A percentile compares a stretch with the other conserved stretches of the same genome.
Evolutionary conservation across 2,797 vertebrate genomes (phyloP).

Genomic region (Sebastes itinus): DNA sequence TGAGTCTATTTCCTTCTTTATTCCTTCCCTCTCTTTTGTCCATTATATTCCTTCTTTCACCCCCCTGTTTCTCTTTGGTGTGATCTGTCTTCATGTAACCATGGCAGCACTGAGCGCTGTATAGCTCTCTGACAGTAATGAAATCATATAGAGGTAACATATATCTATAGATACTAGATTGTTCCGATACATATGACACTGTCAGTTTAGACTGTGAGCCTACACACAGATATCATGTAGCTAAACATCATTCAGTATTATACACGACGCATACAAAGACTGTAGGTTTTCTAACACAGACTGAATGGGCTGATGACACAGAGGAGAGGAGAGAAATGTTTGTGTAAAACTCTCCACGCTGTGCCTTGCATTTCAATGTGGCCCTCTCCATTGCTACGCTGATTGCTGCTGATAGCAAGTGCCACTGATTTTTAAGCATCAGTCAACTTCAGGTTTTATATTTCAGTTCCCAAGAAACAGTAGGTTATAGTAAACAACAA

Average conservation of each 20-base stretch:
- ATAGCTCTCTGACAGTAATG: background rate
- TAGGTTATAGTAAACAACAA: background rate
- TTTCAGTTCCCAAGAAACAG: background rate
- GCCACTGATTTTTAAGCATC: background rate
- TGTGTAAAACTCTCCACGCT: background rate
- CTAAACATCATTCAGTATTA: background rate
- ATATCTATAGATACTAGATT: background rate
- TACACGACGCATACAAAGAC: background rate
- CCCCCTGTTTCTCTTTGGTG: background rate
- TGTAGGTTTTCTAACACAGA: background rate
- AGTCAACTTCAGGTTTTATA: background rate
- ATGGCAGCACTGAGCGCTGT: background rate
- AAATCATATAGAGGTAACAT: background rate
- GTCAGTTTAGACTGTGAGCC: background rate
- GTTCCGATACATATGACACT: background rate
- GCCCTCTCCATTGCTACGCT: background rate
- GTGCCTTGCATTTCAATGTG: slow-evolving; percentile 14
- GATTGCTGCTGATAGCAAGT: slow-evolving; percentile 5
- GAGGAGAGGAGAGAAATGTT: background rate
- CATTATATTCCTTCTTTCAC: background rate
- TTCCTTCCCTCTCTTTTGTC: background rate
- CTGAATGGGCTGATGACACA: background rate
- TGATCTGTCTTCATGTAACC: background rate
- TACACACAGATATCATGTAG: background rate
- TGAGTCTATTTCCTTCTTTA: background rate